phyloP scores from a whole-genome alignment of 2,797 vertebrate species.

The Pangasius sanitwongsei region DNA sequence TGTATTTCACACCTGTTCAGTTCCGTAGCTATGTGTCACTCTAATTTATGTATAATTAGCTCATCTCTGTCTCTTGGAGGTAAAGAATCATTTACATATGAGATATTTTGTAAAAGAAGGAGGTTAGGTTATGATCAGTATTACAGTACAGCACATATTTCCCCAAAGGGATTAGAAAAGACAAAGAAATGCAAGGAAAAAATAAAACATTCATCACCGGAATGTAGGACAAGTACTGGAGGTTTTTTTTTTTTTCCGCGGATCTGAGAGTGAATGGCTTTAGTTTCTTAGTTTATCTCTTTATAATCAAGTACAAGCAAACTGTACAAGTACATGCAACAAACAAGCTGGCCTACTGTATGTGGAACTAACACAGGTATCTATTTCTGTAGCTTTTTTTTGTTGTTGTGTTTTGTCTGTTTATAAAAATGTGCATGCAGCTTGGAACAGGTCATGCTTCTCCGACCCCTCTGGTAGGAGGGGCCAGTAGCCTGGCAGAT shows the following conservation, averaged over 20 bases:
- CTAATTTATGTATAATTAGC: constrained; percentile 66
- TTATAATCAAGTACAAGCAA: constrained; percentile 97
- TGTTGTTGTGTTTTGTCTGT: constrained; percentile 75
- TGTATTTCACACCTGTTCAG: constrained; percentile 63
- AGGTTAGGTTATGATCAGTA: constrained; percentile 68
- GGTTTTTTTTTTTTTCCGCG: constrained; percentile 65
- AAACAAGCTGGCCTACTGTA: constrained; percentile 94
- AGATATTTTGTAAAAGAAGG: constrained; percentile 62
- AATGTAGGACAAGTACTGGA: constrained; percentile 79
- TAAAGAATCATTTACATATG: constrained; percentile 68
- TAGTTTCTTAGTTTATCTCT: constrained; percentile 85
- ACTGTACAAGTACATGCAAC: constrained; percentile 99
- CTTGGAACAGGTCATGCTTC: constrained; percentile 94
- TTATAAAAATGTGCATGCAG: constrained; percentile 94
- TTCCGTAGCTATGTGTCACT: constrained; percentile 29
- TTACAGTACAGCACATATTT: constrained; percentile 68
- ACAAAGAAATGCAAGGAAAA: constrained; percentile 74
- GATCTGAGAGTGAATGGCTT: constrained; percentile 95
- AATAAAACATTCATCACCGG: constrained; percentile 91
- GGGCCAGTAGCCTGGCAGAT: constrained; percentile 79
- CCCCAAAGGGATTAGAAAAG: constrained; percentile 61
- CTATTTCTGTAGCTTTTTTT: constrained; percentile 80
- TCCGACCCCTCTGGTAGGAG: constrained; percentile 76
- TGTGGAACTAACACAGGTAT: constrained; percentile 93
- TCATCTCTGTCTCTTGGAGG: constrained; percentile 67